These are phyloP conservation scores for Tyrannus savana DNA, from an alignment of 2,113 vertebrate genomes.

Conservation along the genomic window DNA sequence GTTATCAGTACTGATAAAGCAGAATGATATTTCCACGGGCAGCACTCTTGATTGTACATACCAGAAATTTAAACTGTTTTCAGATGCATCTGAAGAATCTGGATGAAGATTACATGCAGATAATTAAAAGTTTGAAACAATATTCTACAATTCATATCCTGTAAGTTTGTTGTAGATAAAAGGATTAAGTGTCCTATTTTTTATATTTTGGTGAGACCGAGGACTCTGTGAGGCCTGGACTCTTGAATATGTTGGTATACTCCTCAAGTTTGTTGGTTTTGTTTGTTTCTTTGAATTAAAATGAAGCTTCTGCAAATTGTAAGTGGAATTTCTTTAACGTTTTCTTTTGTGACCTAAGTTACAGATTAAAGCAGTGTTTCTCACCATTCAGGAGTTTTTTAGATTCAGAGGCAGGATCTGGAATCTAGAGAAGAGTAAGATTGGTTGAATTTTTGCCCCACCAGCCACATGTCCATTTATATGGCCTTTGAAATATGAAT, in stretches of 20 bases:
- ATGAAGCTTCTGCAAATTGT: neutral
- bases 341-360: neutral
- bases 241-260: neutral
- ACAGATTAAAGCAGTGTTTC: neutral
- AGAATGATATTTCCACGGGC: neutral
- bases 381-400: neutral
- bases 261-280: neutral
- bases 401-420: neutral
- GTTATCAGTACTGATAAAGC: neutral
- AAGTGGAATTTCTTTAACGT: neutral
- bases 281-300: neutral
- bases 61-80: neutral
- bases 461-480: neutral
- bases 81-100: neutral
- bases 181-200: neutral
- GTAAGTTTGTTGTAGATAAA: neutral
- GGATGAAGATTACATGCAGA: neutral
- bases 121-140: neutral
- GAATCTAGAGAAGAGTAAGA: neutral
- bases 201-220: neutral
- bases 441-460: neutral
- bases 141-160: neutral
- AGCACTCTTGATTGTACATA: neutral
- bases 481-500: neutral
- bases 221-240: neutral